Conservation (phyloP, 2,888 invertebrate species). For the Lymantria monacha region DNA sequence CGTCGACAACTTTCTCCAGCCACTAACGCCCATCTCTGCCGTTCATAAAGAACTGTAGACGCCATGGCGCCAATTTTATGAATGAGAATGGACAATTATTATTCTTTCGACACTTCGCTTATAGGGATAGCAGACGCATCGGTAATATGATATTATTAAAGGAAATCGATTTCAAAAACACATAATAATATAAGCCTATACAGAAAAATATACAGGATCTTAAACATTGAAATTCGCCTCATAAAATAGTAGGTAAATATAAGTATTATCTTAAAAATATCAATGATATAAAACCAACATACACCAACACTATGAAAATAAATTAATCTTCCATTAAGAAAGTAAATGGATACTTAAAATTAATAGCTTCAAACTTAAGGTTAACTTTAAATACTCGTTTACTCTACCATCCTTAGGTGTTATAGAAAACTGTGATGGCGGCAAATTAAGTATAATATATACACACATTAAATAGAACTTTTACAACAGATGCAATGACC, state of each 20-base stretch:
- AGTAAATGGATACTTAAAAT: no score
- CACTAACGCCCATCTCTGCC: constrained; percentile 12
- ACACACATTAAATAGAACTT: constrained; percentile 11
- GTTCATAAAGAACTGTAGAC: constrained; percentile 45
- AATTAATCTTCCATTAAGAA: no score
- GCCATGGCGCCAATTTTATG: constrained; percentile 55
- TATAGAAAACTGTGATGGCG: constrained; percentile 21
- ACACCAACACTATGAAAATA: no score
- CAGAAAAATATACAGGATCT: no score
- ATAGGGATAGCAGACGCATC: neutral
- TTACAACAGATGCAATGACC: constrained; percentile 12
- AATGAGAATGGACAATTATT: constrained; percentile 50
- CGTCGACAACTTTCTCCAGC: constrained; percentile 42
- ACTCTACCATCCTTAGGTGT: constrained; percentile 9
- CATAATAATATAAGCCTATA: no score
- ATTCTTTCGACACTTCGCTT: constrained; percentile 17
- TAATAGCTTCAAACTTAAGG: no score
- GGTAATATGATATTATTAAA: no score
- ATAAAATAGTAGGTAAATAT: no score
- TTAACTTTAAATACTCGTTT: neutral
- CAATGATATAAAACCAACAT: no score
- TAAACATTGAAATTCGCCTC: no score
- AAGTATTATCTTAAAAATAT: no score
- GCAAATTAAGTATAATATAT: constrained; percentile 6
- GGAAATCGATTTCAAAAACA: no score